Percentiles rank a stretch among this genome's conserved stretches.
phyloP scores from a whole-genome alignment of 2,113 vertebrate species.

The Corythaeola cristata region DNA sequence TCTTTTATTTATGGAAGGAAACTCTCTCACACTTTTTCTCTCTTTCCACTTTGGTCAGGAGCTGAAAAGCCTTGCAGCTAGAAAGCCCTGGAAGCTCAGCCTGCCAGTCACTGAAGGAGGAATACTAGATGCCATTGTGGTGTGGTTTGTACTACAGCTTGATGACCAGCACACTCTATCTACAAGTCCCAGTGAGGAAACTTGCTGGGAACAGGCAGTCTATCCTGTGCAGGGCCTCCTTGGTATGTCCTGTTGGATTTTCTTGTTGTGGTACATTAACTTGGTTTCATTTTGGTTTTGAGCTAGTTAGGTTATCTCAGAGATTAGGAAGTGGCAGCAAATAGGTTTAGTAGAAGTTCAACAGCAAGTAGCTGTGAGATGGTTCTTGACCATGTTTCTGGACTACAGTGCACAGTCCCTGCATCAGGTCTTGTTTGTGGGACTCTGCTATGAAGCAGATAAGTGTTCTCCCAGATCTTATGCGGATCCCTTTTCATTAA shows the following conservation, averaged over 20 bases:
- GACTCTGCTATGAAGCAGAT: neutral
- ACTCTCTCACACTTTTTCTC: neutral
- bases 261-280: neutral
- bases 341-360: neutral
- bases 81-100: slow-evolving; percentile 74
- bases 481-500: neutral
- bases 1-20: neutral
- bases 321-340: neutral
- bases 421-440: accelerated
- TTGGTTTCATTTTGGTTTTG: neutral
- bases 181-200: slow-evolving; percentile 91
- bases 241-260: slow-evolving; percentile 70
- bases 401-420: neutral
- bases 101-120: slow-evolving; percentile 81
- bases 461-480: too few relatives aligned
- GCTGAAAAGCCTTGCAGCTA: slow-evolving; percentile 86
- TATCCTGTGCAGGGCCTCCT: slow-evolving; percentile 86
- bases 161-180: slow-evolving; percentile 89
- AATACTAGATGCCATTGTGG: slow-evolving; percentile 86
- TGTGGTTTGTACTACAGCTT: slow-evolving; percentile 96
- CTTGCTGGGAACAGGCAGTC: slow-evolving; percentile 97
- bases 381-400: neutral
- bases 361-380: neutral
- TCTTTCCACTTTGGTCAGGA: slow-evolving; percentile 76
- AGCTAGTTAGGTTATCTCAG: neutral